Percentiles rank a stretch among this genome's conserved stretches.
Evolutionary conservation across 30 jellyfish, hydroid and myxozoan genomes (phyloP).

Genomic region (Aurelia coerulea): DNA sequence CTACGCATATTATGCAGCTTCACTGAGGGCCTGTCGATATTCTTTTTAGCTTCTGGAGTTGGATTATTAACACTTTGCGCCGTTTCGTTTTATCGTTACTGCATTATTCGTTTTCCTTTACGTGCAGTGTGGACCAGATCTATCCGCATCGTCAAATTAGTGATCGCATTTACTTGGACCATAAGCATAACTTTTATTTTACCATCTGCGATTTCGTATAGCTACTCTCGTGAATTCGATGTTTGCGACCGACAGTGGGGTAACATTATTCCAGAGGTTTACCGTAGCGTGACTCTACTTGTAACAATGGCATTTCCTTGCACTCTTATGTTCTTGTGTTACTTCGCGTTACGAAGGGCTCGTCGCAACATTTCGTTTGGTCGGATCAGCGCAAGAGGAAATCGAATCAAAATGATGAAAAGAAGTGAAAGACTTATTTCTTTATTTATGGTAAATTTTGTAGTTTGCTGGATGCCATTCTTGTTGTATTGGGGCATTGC

Average conservation of each 20-base stretch:
- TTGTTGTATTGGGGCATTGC: constrained; percentile 68
- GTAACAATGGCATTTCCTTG: constrained; percentile 34
- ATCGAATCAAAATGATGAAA: constrained; percentile 57
- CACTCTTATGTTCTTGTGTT: constrained; percentile 35
- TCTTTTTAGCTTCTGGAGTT: constrained; percentile 55
- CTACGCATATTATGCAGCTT: constrained; percentile 46
- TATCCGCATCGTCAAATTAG: constrained; percentile 26
- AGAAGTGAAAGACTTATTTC: constrained; percentile 56
- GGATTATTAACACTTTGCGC: constrained; percentile 65
- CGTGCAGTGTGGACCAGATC: constrained; percentile 60
- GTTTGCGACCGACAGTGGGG: constrained; percentile 72
- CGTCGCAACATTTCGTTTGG: constrained; percentile 27
- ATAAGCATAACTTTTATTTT: constrained; percentile 35
- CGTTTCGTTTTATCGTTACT: constrained; percentile 60
- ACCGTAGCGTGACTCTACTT: constrained; percentile 29
- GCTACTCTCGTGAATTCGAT: constrained; percentile 39
- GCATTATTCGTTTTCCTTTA: constrained; percentile 54
- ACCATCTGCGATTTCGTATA: constrained; percentile 57
- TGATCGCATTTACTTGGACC: constrained; percentile 36
- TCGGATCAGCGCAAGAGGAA: constrained; percentile 14
- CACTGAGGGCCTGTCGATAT: constrained; percentile 62
- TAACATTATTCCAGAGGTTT: constrained; percentile 27
- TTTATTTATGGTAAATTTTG: constrained; percentile 54
- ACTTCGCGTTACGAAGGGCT: constrained; percentile 40
- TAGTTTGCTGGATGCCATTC: constrained; percentile 73